A percentile compares a stretch with the other conserved stretches of the same genome.
These are phyloP conservation scores for Capitella teleta DNA, from an alignment of 1,140 invertebrate species.

Conservation along the genomic window DNA sequence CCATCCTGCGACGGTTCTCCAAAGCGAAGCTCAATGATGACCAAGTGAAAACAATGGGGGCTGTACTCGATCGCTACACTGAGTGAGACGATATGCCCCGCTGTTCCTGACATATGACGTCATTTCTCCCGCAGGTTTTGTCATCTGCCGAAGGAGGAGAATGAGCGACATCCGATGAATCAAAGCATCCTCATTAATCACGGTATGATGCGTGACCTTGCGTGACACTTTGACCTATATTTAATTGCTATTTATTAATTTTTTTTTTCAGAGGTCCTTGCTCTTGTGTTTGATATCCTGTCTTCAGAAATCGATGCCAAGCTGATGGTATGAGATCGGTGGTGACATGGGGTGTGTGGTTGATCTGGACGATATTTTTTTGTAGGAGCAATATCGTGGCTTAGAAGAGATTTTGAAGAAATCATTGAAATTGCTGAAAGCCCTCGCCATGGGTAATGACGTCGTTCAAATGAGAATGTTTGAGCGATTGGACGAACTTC, in stretches of 20 bases:
- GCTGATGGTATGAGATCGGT: conserved; percentile 23
- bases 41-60: conserved; percentile 20
- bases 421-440: conserved; percentile 25
- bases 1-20: conserved; percentile 21
- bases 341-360: no score
- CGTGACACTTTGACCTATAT: conserved; percentile 1
- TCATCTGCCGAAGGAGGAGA: conserved; percentile 10
- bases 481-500: conserved; percentile 28
- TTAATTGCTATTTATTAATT: conserved; percentile 1
- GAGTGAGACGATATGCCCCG: conserved; percentile 10
- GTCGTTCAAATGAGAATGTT: conserved; percentile 33
- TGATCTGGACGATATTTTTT: no score
- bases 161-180: conserved; percentile 34
- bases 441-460: conserved; percentile 25
- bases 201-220: conserved; percentile 22
- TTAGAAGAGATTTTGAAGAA: conserved; percentile 24
- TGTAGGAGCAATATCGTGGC: conserved; percentile 30
- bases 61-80: conserved; percentile 19
- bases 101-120: no score
- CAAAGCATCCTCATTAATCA: conserved; percentile 40
- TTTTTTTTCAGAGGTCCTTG: conserved; percentile 13
- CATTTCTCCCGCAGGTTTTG: conserved; percentile 8
- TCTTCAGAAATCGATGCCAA: conserved; percentile 34
- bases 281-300: conserved; percentile 23
- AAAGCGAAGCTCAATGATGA: conserved; percentile 27